phyloP scores from a whole-genome alignment of 2,888 invertebrate species.

The Ophion slaviceki region DNA sequence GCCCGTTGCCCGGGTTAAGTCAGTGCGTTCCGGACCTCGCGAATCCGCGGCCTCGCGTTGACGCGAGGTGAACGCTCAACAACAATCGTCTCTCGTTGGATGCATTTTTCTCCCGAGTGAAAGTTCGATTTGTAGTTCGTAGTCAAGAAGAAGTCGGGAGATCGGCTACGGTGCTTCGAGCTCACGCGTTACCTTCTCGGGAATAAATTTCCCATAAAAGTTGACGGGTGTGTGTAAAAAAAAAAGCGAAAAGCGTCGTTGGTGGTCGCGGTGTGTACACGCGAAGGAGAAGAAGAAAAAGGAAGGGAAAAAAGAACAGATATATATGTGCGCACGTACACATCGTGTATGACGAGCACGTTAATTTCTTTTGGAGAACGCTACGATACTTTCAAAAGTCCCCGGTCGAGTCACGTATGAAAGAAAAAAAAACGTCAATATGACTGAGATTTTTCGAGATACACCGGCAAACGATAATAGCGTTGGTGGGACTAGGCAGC shows the following conservation, averaged over 20 bases:
- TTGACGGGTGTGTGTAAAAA: constrained; percentile 18
- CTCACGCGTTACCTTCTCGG: not conserved
- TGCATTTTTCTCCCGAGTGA: constrained; percentile 18
- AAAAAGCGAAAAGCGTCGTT: constrained; percentile 36
- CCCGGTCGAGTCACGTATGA: constrained; percentile 40
- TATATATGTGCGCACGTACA: not conserved
- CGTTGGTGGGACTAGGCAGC: no score
- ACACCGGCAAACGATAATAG: not conserved
- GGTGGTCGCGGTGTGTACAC: constrained; percentile 40
- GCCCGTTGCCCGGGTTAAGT: not conserved
- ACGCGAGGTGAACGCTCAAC: not conserved
- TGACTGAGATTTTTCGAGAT: constrained; percentile 22
- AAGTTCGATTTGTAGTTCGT: constrained; percentile 25
- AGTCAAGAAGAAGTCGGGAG: constrained; percentile 1
- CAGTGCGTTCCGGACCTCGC: not conserved
- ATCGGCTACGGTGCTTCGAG: constrained; percentile 30
- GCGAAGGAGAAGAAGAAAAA: not conserved
- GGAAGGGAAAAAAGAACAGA: not conserved
- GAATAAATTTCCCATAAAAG: constrained; percentile 49
- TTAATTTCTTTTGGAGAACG: constrained; percentile 25
- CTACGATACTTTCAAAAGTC: constrained; percentile 7
- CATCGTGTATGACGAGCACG: constrained; percentile 12
- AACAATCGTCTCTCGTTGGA: constrained; percentile 3
- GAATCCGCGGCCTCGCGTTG: not conserved
- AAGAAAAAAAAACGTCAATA: not conserved